A percentile compares a stretch with the other conserved stretches of the same genome.
These are phyloP conservation scores for Pachypanchax playfairii DNA, from an alignment of 2,113 vertebrate genomes.

Conservation along the genomic window DNA sequence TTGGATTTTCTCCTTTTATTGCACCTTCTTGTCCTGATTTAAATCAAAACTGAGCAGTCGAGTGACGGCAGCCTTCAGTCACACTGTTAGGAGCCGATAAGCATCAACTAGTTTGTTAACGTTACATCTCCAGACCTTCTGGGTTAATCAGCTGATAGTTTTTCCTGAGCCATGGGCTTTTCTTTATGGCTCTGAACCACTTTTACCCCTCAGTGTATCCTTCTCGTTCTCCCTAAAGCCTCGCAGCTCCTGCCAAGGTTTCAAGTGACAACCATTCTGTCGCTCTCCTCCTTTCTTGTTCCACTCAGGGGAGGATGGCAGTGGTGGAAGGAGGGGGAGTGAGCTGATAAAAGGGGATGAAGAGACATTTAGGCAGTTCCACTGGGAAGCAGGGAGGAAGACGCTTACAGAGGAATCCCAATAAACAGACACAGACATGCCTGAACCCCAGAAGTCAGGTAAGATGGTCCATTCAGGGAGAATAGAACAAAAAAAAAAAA, in stretches of 20 bases:
- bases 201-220: slow-evolving; percentile 53
- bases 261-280: slow-evolving; percentile 74
- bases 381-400: slow-evolving; percentile 58
- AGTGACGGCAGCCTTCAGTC: slow-evolving; percentile 7
- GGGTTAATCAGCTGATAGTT: slow-evolving; percentile 59
- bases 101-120: slow-evolving; percentile 37
- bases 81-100: slow-evolving; percentile 36
- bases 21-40: neutral
- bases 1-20: neutral
- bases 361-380: slow-evolving; percentile 56
- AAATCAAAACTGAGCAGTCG: slow-evolving; percentile 1
- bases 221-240: slow-evolving; percentile 48
- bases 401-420: slow-evolving; percentile 58
- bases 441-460: slow-evolving; percentile 79
- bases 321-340: neutral
- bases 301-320: slow-evolving; percentile 42
- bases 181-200: slow-evolving; percentile 39
- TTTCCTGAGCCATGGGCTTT: slow-evolving; percentile 29
- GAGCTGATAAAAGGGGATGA: slow-evolving; percentile 77
- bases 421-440: slow-evolving; percentile 73
- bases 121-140: slow-evolving; percentile 25
- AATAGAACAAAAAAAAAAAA: neutral
- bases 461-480: slow-evolving; percentile 43
- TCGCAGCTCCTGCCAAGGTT: slow-evolving; percentile 67
- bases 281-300: slow-evolving; percentile 60